Percentiles rank a stretch among this genome's conserved stretches.
Evolutionary conservation across 2,113 vertebrate genomes (phyloP).

Genomic region (Cricetomys ansorgei): DNA sequence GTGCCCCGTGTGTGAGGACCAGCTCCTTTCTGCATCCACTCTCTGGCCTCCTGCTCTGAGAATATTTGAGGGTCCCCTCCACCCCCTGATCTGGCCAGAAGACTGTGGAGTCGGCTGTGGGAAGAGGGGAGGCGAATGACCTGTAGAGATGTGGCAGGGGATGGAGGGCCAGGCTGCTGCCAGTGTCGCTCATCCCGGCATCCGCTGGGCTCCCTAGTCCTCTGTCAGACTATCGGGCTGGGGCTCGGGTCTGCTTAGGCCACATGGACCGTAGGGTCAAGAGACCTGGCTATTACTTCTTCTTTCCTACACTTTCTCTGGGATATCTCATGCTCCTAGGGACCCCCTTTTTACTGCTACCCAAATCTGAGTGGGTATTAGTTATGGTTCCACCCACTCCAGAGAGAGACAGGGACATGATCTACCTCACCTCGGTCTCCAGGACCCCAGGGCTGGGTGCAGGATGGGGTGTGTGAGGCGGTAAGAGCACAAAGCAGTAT

Average conservation of each 20-base stretch:
- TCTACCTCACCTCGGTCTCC: neutral
- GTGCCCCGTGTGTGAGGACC: neutral
- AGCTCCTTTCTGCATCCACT: neutral
- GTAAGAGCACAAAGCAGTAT: neutral
- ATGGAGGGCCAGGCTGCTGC: neutral
- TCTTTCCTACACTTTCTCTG: neutral
- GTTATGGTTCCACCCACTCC: neutral
- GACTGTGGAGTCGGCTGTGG: neutral
- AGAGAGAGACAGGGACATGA: neutral
- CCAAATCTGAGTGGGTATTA: neutral
- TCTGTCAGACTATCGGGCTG: neutral
- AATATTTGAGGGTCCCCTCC: neutral
- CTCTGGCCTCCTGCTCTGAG: neutral
- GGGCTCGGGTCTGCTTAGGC: neutral
- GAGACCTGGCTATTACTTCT: neutral
- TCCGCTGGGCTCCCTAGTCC: neutral
- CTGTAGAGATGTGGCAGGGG: neutral
- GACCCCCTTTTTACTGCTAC: neutral
- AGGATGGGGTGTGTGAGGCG: neutral
- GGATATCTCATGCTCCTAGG: neutral
- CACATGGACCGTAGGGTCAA: neutral
- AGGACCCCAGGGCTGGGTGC: neutral
- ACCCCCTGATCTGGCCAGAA: neutral
- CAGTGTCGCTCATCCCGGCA: rapidly evolving
- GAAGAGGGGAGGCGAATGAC: neutral